These are phyloP conservation scores for Leptinotarsa rubiginosa DNA, from an alignment of 2,888 invertebrate genomes.

Conservation along the genomic window DNA sequence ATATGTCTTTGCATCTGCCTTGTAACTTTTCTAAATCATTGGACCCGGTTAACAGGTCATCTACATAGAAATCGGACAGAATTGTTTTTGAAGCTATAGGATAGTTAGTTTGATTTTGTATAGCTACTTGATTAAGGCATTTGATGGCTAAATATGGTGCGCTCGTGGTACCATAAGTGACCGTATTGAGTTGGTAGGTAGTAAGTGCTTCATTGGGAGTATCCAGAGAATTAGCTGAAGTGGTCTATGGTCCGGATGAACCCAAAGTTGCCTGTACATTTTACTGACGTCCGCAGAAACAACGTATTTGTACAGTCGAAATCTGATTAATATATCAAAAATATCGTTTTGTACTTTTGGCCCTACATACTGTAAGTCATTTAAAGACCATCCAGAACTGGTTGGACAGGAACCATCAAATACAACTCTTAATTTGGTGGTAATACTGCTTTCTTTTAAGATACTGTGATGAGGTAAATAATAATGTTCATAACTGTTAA, in stretches of 20 bases:
- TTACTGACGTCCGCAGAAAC: conserved; percentile 29
- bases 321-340: conserved; percentile 22
- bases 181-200: conserved; percentile 31
- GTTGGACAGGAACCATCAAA: conserved; percentile 22
- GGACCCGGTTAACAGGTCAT: conserved; percentile 26
- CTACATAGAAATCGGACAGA: conserved; percentile 28
- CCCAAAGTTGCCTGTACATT: conserved; percentile 28
- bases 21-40: conserved; percentile 21
- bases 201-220: conserved; percentile 19
- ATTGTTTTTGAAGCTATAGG: conserved; percentile 24
- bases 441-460: conserved; percentile 11
- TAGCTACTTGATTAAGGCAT: conserved; percentile 28
- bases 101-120: not conserved
- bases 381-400: conserved; percentile 16
- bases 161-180: conserved; percentile 31
- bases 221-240: conserved; percentile 30
- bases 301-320: conserved; percentile 28
- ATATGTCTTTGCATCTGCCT: conserved; percentile 4
- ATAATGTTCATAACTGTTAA: not conserved
- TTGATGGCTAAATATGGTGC: conserved; percentile 31
- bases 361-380: conserved; percentile 22
- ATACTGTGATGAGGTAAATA: conserved; percentile 20
- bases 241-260: conserved; percentile 21
- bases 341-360: conserved; percentile 29
- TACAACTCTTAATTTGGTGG: conserved; percentile 20